These are phyloP conservation scores for Morinoia aosen DNA, from an alignment of 2,888 invertebrate genomes.

Conservation along the genomic window DNA sequence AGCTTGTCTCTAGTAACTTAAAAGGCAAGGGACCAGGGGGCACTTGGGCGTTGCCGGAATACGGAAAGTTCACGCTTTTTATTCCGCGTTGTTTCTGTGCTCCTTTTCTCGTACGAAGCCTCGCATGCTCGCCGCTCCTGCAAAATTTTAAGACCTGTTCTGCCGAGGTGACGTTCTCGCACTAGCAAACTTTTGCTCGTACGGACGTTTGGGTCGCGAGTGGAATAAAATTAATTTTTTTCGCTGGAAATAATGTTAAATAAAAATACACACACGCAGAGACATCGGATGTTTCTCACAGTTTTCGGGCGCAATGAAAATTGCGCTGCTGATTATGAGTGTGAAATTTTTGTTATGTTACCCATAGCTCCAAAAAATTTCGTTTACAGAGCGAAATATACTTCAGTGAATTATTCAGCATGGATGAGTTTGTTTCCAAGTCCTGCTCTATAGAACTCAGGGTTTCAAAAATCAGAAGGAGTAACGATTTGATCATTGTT, in stretches of 20 bases:
- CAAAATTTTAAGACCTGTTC: neutral
- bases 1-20: slow-evolving; percentile 24
- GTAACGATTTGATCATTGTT: too few relatives aligned
- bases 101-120: neutral
- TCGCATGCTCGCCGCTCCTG: neutral
- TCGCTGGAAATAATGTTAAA: neutral
- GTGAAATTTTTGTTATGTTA: neutral
- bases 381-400: too few relatives aligned
- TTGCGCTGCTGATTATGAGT: neutral
- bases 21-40: neutral
- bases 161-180: neutral
- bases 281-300: neutral
- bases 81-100: neutral
- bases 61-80: neutral
- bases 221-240: neutral
- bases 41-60: slow-evolving; percentile 17
- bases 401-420: too few relatives aligned
- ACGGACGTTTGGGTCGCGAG: neutral
- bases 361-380: too few relatives aligned
- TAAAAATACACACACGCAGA: neutral
- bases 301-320: neutral
- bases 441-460: too few relatives aligned
- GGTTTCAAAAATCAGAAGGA: too few relatives aligned
- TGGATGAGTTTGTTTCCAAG: too few relatives aligned
- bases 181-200: neutral